phyloP scores from a whole-genome alignment of 2,113 vertebrate genomes.

The Stegostoma tigrinum region DNA sequence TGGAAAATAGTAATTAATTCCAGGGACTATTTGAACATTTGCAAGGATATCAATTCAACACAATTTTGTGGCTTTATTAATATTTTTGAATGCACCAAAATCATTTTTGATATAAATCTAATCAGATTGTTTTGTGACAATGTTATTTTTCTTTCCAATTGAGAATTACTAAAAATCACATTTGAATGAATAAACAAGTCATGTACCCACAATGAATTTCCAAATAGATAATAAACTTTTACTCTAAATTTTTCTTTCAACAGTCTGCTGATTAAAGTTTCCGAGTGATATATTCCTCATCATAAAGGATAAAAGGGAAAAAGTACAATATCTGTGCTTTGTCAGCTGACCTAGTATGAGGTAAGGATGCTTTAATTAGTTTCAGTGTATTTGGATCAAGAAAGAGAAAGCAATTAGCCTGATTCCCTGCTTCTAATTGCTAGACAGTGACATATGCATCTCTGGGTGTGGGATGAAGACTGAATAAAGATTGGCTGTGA shows the following conservation, averaged over 20 bases:
- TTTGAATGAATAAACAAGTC: too few species aligned
- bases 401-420: constrained; percentile 2
- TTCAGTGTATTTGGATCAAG: background rate
- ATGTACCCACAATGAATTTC: too few species aligned
- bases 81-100: too few species aligned
- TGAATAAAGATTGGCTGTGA: background rate
- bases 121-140: too few species aligned
- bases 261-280: background rate
- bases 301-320: background rate
- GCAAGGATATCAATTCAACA: too few species aligned
- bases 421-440: constrained; percentile 12
- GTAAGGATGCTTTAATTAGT: background rate
- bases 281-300: background rate
- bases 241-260: background rate
- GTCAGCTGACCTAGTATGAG: background rate
- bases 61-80: too few species aligned
- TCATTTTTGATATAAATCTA: too few species aligned
- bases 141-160: too few species aligned
- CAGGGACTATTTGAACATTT: too few species aligned
- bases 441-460: background rate
- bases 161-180: too few species aligned
- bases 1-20: too few species aligned
- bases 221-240: too few species aligned
- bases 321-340: background rate
- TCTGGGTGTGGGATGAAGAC: background rate